Base-by-base conservation (phyloP, 2,888 invertebrate species). In the Drosophila fungiperda region DNA sequence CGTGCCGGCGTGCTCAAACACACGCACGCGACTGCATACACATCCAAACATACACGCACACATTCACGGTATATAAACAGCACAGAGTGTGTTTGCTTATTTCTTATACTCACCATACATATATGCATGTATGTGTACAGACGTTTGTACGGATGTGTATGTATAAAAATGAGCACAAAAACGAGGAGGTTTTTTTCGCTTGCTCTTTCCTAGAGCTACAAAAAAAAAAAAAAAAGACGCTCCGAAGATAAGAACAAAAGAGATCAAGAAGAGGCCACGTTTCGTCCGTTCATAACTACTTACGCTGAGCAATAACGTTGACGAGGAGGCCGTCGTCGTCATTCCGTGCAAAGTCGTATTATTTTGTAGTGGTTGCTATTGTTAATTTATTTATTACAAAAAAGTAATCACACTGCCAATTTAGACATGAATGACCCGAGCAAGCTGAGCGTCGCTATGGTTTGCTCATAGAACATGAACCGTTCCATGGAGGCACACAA, bases 401-500 rank as follows among this genome's bases (percentile, higher is more conserved):
- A 61, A 59, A 20, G 29, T 32, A 35, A 35, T 59, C 57, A 38
- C 84, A 89, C 89, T 87, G 89, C 89, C 89, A 87, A 76, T 82
- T 20, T 65, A 76, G 49, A 61, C 54, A 93, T 93, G 92, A 90
- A 92, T 57, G 87, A 84, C 57, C 83, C 78, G 38, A 87, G 90
- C 53, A 94, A 95, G 88, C 93, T 97, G 86, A 96, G 95, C 90
- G 95, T 99, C 89, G 99, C 99, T 32, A 98, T 99, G 64, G 97
- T 99, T 83, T 99, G 99, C 94, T 99, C 99, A 11, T 99, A 99
- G 91, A 99, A 99, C 93, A 99, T 99, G 98, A 99, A 99, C 92
- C 95, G 99, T 69, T 99, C 99, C 90, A 99, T 99, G 99, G 99
- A 99, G 94, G 99, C 99, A 20, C 99, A 99, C 94, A 97, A 97